Evolutionary conservation across 2,888 invertebrate genomes (phyloP), one percentile per base, ranked within the genome.

Genomic region (Amphimallon solstitiale): DNA sequence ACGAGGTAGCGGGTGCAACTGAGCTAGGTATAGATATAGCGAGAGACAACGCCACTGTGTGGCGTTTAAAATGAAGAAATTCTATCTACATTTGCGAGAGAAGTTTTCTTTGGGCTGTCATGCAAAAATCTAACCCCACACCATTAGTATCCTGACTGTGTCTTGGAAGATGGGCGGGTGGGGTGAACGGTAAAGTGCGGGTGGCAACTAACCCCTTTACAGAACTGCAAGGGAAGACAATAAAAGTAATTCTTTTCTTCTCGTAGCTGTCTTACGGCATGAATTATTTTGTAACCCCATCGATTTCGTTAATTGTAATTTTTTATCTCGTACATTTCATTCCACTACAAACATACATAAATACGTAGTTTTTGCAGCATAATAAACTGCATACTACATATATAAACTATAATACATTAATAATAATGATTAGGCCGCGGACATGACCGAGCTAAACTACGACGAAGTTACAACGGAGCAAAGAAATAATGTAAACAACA

Each of bases 1-100:
- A 23, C 15, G 40, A 56, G 37, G 21, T 21, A 12, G 14, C 46
- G 29, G 37, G 60, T 48, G 46, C 9, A 38, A 46, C 40, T 3
- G 43, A 56, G 40, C 23, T 40, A 23, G 56, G 21, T 23, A 15
- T 14, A 37, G 49, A 40, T 29, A 38, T 48, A 62, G 48, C 45
- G 37, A 38, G 64, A 38, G 54, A 45, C 54, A 51, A 35, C 54
- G 56, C 35, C 56, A 56, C 56, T 40, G 56, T 56, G 68, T 64
- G 66, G 76, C 72, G 74, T 72, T 70, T 56, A 56, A 85, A 86
- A 86, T 86, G 85, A 86, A 85, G 86, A 86, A 85, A 86, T 86
- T 86, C 85, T 85, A 86, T 85, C 85, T 85, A 85, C 84, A 85
- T 85, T 85, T 85, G 84, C 85, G 83, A 83, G 78, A 75, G 78